Base-by-base conservation (phyloP, 2,888 invertebrate species). In the Lordiphosa fenestrarum region DNA sequence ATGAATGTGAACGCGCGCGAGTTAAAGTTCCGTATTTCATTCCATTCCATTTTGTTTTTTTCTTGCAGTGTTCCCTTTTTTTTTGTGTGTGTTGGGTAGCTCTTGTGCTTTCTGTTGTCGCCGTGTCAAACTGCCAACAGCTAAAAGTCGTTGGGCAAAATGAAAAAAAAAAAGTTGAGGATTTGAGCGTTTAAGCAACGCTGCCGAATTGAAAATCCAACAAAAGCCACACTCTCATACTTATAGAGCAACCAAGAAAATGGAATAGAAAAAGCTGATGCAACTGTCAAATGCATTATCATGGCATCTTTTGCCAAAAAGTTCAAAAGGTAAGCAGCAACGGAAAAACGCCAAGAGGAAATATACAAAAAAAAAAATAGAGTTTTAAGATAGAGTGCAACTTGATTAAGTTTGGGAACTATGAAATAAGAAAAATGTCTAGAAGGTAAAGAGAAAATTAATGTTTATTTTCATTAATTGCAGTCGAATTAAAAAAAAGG, bases 271-370 rank as follows among this genome's bases (percentile, higher is more conserved):
- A 61, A 33, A 49, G 53, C 64, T 57, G 49, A 66, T 53, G 66
- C 53, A 65, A 65, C 65, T 66, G 65, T 57, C 65, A 65, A 66
- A 65, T 57, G 57, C 52, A 56, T 53, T 66, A 65, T 65, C 66
- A 50, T 41, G 47, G 46, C 37, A 58, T 58, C 66, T 65, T 57
- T 47, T 48, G 54, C 40, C 59, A 54, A 53, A 53, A 53, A 59
- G 54, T 59, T 60, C 44, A 40, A 36, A 66, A 66, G 55, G 58
- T 66, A 59, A 42, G 42, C 21, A 50, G 42, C 25, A 50, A 46
- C 40, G 44, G 46, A 53, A 50, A 64, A 37, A 54, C 54, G 53
- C 37, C 52, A 66, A 55, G 52, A 55, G 39, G 42, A 38, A 66
- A 36, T 36, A 6, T 23, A 12, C 12, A 41, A 6, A 25, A 9